Base-by-base conservation (phyloP, 2,888 invertebrate species). In the Lasioglossum lativentre region DNA sequence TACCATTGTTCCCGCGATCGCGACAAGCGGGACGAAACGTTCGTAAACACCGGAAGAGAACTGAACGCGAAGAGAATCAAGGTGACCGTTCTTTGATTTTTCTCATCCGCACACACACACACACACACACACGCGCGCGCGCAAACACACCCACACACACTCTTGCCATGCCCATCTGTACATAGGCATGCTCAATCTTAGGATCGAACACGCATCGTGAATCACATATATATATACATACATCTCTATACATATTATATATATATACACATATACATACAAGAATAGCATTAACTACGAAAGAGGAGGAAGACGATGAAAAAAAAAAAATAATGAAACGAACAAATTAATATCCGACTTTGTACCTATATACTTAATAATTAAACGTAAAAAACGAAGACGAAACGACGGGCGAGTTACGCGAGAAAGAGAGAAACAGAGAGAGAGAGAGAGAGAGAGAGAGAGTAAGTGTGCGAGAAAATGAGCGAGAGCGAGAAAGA, bases 181-280 rank as follows among this genome's bases (percentile, higher is more conserved):
- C 88, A 94, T 94, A 94, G 93, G 93, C 94, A 94, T 94, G 93
- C 93, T 94, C 93, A 93, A 94, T 93, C 92, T 91, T 93, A 93
- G 91, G 88, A 91, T 87, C 90, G 90, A 90, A 89, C 87, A 80
- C 86, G 90, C 89, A 92, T 87, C 89, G 89, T 92, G 88, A 90
- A 88, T 91, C 90, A 91, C 88, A 85, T 82, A 90, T 83, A 90
- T 80, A 88, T 85, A 89, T 74, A 88, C 12, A 70, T 70, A 70
- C 12, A 70, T 70, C 85, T 86, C 74, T 77, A 86, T 86, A 80
- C 71, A 82, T 80, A 78, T 63, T 85, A 88, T 74, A 85, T 82
- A 90, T 68, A 70, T 70, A 70, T 70, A 70, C n/a, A 87, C 86
- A 76, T 79, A 87, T 86, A 83, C 77, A 86, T 77, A 83, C 52